Evolutionary conservation across 2,888 invertebrate species (phyloP).

Genomic region (Terebella lapidaria): DNA sequence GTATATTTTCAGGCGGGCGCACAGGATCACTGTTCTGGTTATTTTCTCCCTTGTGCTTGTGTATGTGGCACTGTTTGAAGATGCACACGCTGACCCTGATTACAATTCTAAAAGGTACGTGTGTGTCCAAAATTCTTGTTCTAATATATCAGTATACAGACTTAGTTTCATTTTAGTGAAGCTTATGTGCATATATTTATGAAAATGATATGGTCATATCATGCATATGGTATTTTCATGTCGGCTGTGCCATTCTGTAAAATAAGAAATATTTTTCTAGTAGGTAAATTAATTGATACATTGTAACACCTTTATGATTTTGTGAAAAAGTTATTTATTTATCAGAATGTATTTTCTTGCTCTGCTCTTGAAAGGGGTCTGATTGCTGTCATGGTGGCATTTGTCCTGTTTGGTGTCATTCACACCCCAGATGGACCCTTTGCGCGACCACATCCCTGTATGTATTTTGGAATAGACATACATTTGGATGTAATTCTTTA

Average conservation of each 20-base stretch:
- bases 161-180: too few relatives aligned
- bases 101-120: constrained; percentile 56
- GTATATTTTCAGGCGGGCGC: constrained; percentile 55
- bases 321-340: too few relatives aligned
- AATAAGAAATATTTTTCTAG: too few relatives aligned
- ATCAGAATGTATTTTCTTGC: too few relatives aligned
- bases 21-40: constrained; percentile 57
- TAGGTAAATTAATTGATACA: too few relatives aligned
- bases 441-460: constrained; percentile 58
- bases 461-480: too few relatives aligned
- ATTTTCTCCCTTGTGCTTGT: constrained; percentile 54
- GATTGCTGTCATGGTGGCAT: constrained; percentile 55
- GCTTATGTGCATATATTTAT: neutral
- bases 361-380: too few relatives aligned
- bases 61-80: constrained; percentile 57
- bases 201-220: neutral
- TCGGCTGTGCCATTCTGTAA: too few relatives aligned
- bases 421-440: constrained; percentile 60
- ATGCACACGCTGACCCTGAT: constrained; percentile 45
- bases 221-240: neutral
- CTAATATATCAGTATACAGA: neutral
- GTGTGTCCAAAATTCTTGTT: too few relatives aligned
- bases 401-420: constrained; percentile 58
- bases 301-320: too few relatives aligned
- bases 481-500: too few relatives aligned